Base-by-base conservation (phyloP, 2,888 invertebrate genomes). In the Cosmia trapezina region DNA sequence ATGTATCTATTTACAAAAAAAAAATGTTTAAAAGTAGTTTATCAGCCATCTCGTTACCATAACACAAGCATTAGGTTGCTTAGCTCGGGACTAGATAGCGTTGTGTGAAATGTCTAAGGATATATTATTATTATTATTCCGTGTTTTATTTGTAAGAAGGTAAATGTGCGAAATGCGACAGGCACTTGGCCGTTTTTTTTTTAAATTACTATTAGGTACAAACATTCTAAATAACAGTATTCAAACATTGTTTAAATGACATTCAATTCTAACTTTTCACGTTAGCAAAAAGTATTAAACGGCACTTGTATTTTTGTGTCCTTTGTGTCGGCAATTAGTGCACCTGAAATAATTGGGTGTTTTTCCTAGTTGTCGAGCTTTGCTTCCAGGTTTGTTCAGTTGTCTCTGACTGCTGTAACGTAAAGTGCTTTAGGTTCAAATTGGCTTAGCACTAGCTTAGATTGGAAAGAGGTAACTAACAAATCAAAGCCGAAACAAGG, bases 361-460 rank as follows among this genome's bases (percentile, higher is more conserved):
- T 78, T 51, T 19, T n/a, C 33, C 22, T 61, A 17, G 49, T 54
- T 67, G 28, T 56, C 33, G 5, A 56, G 51, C 61, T 76, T 72
- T 41, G 28, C 28, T 49, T 43, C 53, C 12, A 66, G 5, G n/a
- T 57, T 41, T 17, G 41, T 62, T 22, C 56, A 14, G 37, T 47
- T 56, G 41, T 41, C 22, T 59, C 33, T 49, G 53, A n/a, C 22
- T 41, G 19, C 45, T 51, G 22, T 41, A 62, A 51, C 7, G 1
- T 65, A 53, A 63, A 62, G 53, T 47, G 33, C 17, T 57, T 64
- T 56, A 4, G 17, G 53, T 54, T 49, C n/a, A 33, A 62, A 9
- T 62, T 72, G 41, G 28, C n/a, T 60, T 41, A 19, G 28, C 54
- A n/a, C 59, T 45, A 19, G 1, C 14, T 37, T 22, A 19, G 1